Evolutionary conservation across 30 jellyfish, hydroid and myxozoan species (phyloP).

Genomic region (Chrysaora quinquecirrha): DNA sequence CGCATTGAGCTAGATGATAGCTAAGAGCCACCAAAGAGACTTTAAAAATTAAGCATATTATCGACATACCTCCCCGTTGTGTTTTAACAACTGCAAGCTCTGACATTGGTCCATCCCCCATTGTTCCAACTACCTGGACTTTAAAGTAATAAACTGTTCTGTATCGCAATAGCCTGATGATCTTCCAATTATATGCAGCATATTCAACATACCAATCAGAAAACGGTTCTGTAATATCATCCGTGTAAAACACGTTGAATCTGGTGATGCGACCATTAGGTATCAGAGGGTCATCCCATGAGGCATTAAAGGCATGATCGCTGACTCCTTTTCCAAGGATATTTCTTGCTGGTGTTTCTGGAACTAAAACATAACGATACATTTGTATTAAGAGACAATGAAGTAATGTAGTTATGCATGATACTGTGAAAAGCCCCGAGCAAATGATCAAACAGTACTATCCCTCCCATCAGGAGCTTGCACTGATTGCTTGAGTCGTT

Average conservation of each 20-base stretch:
- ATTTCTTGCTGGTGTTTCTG: constrained; percentile 72
- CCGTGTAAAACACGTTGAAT: constrained; percentile 63
- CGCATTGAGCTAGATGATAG: no score
- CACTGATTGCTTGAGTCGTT: no score
- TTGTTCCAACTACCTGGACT: constrained; percentile 74
- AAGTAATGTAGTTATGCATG: no score
- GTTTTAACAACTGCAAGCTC: constrained; percentile 65
- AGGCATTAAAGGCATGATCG: constrained; percentile 57
- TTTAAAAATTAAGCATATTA: no score
- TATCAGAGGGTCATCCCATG: constrained; percentile 64
- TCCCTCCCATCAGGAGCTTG: no score
- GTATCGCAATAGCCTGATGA: constrained; percentile 28
- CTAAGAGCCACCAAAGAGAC: no score
- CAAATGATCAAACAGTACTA: no score
- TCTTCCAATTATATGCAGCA: constrained; percentile 52
- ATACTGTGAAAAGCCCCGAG: no score
- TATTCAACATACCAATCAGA: constrained; percentile 58
- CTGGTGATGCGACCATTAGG: constrained; percentile 73
- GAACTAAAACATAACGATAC: constrained; percentile 53
- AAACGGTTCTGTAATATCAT: constrained; percentile 40
- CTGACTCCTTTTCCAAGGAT: constrained; percentile 65
- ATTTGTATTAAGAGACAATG: no score
- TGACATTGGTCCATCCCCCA: constrained; percentile 87
- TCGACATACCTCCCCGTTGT: constrained; percentile 79
- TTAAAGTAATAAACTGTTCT: constrained; percentile 68